These are phyloP conservation scores for Myanophis thanlyinensis DNA, from an alignment of 2,113 vertebrate species.

Conservation along the genomic window DNA sequence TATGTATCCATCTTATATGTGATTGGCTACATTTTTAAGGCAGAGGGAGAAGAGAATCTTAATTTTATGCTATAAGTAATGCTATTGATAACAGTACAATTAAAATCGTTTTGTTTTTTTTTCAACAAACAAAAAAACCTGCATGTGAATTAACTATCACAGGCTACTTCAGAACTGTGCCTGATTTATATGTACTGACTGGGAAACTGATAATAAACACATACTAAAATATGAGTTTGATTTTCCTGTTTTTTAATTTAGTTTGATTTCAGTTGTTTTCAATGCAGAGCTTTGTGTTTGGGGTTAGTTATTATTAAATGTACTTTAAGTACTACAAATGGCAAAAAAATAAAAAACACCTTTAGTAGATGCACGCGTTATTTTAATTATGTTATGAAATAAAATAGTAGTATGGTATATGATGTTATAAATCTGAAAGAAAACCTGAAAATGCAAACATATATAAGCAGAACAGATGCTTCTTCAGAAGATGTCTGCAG, in stretches of 20 bases:
- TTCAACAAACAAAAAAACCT: slow-evolving; percentile 37
- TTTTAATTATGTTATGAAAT: background rate
- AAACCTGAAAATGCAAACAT: background rate
- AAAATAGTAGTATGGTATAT: background rate
- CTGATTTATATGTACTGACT: slow-evolving; percentile 39
- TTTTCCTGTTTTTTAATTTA: background rate
- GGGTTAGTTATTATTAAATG: background rate
- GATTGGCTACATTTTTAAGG: background rate
- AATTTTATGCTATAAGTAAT: slow-evolving; percentile 47
- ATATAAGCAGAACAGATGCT: background rate
- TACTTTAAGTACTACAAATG: background rate
- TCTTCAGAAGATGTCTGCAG: background rate
- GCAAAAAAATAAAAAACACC: background rate
- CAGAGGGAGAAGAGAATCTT: background rate
- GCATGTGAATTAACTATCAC: slow-evolving; percentile 61
- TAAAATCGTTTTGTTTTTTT: slow-evolving; percentile 47
- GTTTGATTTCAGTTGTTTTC: background rate
- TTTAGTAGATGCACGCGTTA: background rate
- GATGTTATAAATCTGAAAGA: background rate
- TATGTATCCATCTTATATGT: background rate
- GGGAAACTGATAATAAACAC: slow-evolving; percentile 65
- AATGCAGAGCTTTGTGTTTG: background rate
- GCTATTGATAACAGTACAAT: slow-evolving; percentile 28
- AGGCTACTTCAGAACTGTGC: slow-evolving; percentile 21
- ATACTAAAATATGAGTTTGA: slow-evolving; percentile 50